Percentiles rank a stretch among this genome's conserved stretches.
Evolutionary conservation across 2,797 vertebrate species (phyloP).

Genomic region (Spinus olivaceus): DNA sequence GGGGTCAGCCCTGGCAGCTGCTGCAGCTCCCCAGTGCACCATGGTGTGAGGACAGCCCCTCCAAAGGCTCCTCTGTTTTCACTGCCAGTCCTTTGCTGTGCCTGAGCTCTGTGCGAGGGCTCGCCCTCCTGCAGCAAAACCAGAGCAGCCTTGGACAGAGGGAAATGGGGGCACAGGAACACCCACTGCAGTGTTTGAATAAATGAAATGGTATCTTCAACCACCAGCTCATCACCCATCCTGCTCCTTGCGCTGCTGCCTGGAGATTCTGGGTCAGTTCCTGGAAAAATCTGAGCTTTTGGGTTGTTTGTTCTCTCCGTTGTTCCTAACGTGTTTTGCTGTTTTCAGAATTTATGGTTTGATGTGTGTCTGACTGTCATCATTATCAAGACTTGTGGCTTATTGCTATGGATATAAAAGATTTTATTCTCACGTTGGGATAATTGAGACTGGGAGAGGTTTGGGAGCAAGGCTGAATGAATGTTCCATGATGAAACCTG

Average conservation of each 20-base stretch:
- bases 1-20: neutral
- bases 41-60: rapidly evolving
- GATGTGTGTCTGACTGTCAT: neutral
- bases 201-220: neutral
- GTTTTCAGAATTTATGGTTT: neutral
- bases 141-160: neutral
- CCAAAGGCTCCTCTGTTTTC: neutral
- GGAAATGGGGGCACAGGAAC: neutral
- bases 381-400: neutral
- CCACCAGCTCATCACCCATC: neutral
- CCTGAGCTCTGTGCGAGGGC: neutral
- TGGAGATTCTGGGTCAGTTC: neutral
- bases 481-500: neutral
- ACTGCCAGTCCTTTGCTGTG: neutral
- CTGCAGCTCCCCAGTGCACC: neutral
- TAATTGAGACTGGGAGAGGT: neutral
- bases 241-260: neutral
- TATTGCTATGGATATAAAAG: neutral
- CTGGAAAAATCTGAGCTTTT: neutral
- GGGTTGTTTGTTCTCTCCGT: neutral
- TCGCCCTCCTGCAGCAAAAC: neutral
- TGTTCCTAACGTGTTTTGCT: neutral
- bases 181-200: neutral
- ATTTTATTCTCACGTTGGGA: neutral
- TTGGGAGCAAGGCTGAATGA: neutral